Percentiles rank a stretch among this genome's conserved stretches.
phyloP scores from a whole-genome alignment of 2,113 vertebrate genomes.

The Atherinomorus stipes region DNA sequence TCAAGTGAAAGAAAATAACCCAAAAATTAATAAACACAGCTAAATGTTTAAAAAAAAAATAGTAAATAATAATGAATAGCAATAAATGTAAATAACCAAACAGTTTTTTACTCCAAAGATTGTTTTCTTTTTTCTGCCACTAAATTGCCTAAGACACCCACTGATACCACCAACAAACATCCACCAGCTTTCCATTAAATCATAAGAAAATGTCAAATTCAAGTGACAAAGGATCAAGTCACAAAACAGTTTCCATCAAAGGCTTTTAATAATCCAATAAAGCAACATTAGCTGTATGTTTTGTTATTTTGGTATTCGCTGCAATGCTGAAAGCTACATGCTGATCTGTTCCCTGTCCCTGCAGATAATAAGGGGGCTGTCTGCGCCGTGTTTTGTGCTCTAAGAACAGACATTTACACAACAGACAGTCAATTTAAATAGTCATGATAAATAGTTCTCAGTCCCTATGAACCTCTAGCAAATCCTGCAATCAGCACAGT shows the following conservation, averaged over 20 bases:
- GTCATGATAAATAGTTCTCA: neutral
- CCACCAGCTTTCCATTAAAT: conserved; percentile 7
- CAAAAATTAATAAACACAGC: conserved; percentile 2
- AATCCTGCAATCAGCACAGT: conserved; percentile 12
- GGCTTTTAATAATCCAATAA: conserved; percentile 14
- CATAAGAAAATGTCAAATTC: conserved; percentile 13
- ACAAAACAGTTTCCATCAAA: neutral
- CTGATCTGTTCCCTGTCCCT: conserved; percentile 1
- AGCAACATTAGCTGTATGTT: conserved; percentile 26
- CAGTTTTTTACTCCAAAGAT: conserved; percentile 9
- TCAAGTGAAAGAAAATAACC: conserved; percentile 11
- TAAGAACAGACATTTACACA: conserved; percentile 3
- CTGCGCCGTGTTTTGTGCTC: neutral
- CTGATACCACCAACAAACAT: conserved; percentile 12
- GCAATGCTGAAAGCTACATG: conserved; percentile 58
- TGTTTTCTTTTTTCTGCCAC: conserved; percentile 32
- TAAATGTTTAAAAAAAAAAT: neutral
- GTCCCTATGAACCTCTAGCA: neutral
- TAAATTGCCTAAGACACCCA: conserved; percentile 21
- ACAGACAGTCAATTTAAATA: neutral
- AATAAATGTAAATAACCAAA: neutral
- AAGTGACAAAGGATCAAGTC: neutral
- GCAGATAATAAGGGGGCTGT: neutral
- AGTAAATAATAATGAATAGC: neutral
- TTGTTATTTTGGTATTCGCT: conserved; percentile 10